Base-by-base conservation (phyloP, 1,140 invertebrate genomes). In the Hycleus phaleratus region DNA sequence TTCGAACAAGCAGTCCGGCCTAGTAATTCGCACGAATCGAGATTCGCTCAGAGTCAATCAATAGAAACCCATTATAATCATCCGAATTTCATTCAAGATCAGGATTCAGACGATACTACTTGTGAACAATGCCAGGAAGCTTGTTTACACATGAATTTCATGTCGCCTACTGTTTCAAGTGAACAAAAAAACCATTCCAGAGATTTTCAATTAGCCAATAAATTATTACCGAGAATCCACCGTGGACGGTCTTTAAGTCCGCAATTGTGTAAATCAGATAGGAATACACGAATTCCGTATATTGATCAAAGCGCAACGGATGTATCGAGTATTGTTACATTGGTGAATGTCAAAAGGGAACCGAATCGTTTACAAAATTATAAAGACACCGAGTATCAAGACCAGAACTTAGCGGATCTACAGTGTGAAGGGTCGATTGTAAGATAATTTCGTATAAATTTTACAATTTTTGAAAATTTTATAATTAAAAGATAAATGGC, bases 111-210 rank as follows among this genome's bases (percentile, higher is more conserved):
- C 4, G 4, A 7, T 4, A 3, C 4, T 5, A 32, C 4, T 32
- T 32, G 32, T 32, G 32, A 5, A 32, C 4, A 32, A 32, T 32
- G 32, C 32, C 4, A 32, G 32, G 32, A 4, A 3, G 32, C 32
- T 7, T 32, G 7, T 32, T 4, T 32, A 7, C 4, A 32, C 7
- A 5, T 32, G 32, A 53, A 10, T 3, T 72, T 71, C 40, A 72
- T 72, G 70, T 66, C 61, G 5, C 70, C 70, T 3, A 72, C 70
- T 0, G 49, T 68, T 38, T 55, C 68, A 2, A 71, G 68, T 26
- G 63, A 71, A 51, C 60, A 63, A 18, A 72, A 71, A 55, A 68
- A 66, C 32, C 55, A 66, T 46, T 64, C 66, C 52, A 59, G 52
- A 2, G 63, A 66, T 42, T 66, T 72, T 8, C 56, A 63, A 57